Evolutionary conservation across 1,140 invertebrate genomes (phyloP), one percentile per base, ranked within the genome.

Genomic region (Mylabris phalerata): DNA sequence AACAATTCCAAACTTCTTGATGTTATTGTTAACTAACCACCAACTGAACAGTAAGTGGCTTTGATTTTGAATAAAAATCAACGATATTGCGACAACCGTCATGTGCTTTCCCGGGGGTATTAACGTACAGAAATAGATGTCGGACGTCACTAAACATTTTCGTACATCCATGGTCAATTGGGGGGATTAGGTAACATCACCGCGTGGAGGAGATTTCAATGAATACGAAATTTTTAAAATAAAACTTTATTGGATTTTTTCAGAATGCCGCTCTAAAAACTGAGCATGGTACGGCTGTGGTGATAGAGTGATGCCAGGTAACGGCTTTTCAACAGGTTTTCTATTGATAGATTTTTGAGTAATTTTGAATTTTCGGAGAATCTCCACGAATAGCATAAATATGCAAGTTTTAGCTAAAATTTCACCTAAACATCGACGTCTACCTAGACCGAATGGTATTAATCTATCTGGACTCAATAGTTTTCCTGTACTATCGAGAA

Each of bases 371-470:
- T 78, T 70, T 58, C 82, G 77, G 13, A 84, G 59, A 11, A 84
- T 64, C 46, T 75, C 67, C 1, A 78, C 70, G 48, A 82, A 72
- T 48, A 80, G 82, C n/a, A 83, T 58, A 59, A 82, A 85, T 11
- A 64, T 48, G 40, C 60, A 64, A 0, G 76, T 69, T 59, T 78
- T 79, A 0, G 82, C 84, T 4, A 85, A 50, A 48, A 67, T 67
- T 68, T 85, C 83, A 13, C 83, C 84, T 0, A 83, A 59, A 58
- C 84, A 86, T n/a, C 80, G 76, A 67, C 84, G 71, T 63, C 78
- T 75, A 89, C 88, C 87, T 48, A 78, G 68, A 42, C 87, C 85
- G 72, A 89, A 90, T n/a, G 86, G 82, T 51, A 86, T 78, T 19
- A 82, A 73, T 52, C 82, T 82, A 48, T 82, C 78, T 39, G 78